These are phyloP conservation scores for Ictidomys tridecemlineatus DNA, from an alignment of 2,113 vertebrate species.

Conservation along the genomic window DNA sequence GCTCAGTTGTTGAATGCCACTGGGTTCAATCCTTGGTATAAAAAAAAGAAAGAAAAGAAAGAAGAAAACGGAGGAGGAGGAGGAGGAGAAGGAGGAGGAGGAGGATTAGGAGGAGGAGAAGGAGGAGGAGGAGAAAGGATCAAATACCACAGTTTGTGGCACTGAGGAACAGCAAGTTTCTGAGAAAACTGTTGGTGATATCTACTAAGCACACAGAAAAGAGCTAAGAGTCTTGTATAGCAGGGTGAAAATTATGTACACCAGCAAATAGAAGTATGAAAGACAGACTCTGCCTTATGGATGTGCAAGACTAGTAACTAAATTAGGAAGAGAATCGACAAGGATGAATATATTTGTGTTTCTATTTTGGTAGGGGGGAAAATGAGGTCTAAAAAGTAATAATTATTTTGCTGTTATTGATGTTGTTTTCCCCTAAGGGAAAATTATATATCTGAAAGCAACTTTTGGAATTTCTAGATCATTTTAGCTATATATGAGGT, in stretches of 20 bases:
- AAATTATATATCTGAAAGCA: background rate
- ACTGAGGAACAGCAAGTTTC: accelerated
- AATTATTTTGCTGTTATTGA: background rate
- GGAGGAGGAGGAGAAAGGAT: too few species aligned
- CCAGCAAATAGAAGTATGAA: background rate
- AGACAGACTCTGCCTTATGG: background rate
- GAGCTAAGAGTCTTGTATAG: background rate
- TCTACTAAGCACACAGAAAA: background rate
- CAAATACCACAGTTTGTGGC: background rate
- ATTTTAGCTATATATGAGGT: background rate
- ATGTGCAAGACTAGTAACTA: background rate
- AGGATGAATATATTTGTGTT: background rate
- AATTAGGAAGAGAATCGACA: background rate
- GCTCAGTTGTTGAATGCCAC: too few species aligned
- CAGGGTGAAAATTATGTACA: background rate
- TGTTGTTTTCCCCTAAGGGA: background rate
- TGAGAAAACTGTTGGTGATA: background rate
- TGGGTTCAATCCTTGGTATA: too few species aligned
- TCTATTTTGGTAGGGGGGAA: background rate
- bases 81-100: too few species aligned
- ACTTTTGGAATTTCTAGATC: background rate
- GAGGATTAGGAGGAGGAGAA: too few species aligned
- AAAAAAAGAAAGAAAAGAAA: too few species aligned
- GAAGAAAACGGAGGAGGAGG: too few species aligned
- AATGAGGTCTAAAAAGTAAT: background rate